Evolutionary conservation across 2,797 vertebrate genomes (phyloP).

Genomic region (Pogonophryne albipinna): DNA sequence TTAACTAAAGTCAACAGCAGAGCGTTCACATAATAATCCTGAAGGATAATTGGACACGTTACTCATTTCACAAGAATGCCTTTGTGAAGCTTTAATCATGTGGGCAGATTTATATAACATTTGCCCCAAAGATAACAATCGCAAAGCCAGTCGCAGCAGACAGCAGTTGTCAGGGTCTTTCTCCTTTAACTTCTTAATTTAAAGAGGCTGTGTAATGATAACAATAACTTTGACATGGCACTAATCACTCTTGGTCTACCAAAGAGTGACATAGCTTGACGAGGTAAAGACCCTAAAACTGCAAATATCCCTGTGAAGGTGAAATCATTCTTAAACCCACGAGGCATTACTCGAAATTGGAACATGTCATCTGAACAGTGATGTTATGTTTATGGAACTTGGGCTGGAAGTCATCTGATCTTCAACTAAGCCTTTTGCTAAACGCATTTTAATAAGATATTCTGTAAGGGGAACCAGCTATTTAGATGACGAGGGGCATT

Average conservation of each 20-base stretch:
- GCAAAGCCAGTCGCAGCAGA: constrained; percentile 15
- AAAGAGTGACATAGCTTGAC: constrained; percentile 26
- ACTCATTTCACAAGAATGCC: constrained; percentile 58
- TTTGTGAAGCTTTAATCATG: constrained; percentile 57
- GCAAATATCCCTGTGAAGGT: constrained; percentile 21
- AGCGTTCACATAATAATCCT: constrained; percentile 20
- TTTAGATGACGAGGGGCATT: constrained; percentile 11
- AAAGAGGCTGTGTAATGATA: constrained; percentile 38
- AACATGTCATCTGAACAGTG: constrained; percentile 31
- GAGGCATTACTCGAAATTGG: constrained; percentile 27
- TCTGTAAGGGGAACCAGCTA: constrained; percentile 30
- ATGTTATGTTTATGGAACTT: constrained; percentile 41
- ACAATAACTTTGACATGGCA: constrained; percentile 31
- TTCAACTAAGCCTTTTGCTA: constrained; percentile 5
- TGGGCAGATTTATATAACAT: constrained; percentile 54
- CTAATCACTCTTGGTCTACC: constrained; percentile 46
- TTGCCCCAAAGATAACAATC: constrained; percentile 59
- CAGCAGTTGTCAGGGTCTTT: constrained; percentile 18
- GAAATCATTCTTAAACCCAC: constrained; percentile 32
- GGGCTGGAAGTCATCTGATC: constrained; percentile 25
- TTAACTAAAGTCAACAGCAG: constrained; percentile 13
- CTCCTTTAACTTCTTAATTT: constrained; percentile 16
- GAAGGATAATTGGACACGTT: constrained; percentile 45
- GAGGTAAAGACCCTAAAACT: constrained; percentile 20
- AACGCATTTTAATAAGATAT: constrained; percentile 34